These are phyloP conservation scores for Crepidodera aurea DNA, from an alignment of 2,888 invertebrate genomes.

Conservation along the genomic window DNA sequence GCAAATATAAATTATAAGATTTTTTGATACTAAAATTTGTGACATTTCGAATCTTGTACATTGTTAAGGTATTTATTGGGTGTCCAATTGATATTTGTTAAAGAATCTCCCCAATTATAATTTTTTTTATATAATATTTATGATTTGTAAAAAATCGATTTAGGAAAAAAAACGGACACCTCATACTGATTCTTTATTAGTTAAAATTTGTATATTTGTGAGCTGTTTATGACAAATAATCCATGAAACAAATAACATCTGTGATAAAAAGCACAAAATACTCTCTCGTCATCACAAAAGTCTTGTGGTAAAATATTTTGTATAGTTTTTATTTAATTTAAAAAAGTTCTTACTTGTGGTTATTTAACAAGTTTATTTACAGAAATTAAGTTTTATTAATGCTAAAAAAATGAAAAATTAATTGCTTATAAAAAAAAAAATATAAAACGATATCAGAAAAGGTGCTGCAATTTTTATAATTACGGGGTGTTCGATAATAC, in stretches of 20 bases:
- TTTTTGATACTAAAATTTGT: slow-evolving; percentile 7
- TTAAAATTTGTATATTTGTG: slow-evolving; percentile 35
- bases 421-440: background rate
- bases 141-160: background rate
- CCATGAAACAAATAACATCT: slow-evolving; percentile 52
- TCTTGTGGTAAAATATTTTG: slow-evolving; percentile 37
- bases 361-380: background rate
- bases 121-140: too few relatives aligned
- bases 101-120: too few relatives aligned
- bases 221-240: slow-evolving; percentile 48
- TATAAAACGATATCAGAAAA: too few relatives aligned
- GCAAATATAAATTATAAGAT: slow-evolving; percentile 48
- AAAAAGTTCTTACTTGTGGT: slow-evolving; percentile 1
- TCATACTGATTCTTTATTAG: slow-evolving; percentile 19
- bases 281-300: slow-evolving; percentile 44
- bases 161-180: background rate
- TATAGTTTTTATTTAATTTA: slow-evolving; percentile 20
- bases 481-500: slow-evolving; percentile 11
- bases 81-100: background rate
- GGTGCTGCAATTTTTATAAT: slow-evolving; percentile 3
- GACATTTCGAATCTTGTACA: slow-evolving; percentile 2
- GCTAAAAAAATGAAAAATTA: background rate
- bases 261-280: slow-evolving; percentile 55
- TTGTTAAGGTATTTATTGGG: background rate
- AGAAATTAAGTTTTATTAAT: slow-evolving; percentile 2